A percentile compares a stretch with the other conserved stretches of the same genome.
Conservation (phyloP, 2,113 vertebrate species). For the Pleuronectes platessa region DNA sequence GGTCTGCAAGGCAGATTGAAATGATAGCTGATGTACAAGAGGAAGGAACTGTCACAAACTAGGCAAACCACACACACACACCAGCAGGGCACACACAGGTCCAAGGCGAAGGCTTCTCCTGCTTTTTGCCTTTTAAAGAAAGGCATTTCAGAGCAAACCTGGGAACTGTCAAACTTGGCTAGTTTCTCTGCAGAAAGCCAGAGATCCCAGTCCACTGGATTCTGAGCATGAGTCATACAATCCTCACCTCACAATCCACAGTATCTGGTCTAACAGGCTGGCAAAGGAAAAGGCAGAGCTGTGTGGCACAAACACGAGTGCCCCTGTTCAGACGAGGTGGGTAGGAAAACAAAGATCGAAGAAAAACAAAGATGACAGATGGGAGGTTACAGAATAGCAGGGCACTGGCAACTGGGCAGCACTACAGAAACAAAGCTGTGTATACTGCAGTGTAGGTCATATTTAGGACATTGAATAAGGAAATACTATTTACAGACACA, state of each 20-base stretch:
- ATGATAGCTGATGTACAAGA: conserved; percentile 49
- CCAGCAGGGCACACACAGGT: conserved; percentile 33
- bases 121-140: conserved; percentile 82
- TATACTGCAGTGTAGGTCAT: neutral
- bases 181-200: conserved; percentile 70
- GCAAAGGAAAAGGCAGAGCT: conserved; percentile 20
- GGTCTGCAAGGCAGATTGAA: conserved; percentile 51
- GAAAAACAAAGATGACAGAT: conserved; percentile 35
- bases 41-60: conserved; percentile 54
- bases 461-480: neutral
- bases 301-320: conserved; percentile 41
- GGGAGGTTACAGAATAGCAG: conserved; percentile 17
- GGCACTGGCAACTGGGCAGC: neutral
- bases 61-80: conserved; percentile 64
- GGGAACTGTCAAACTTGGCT: conserved; percentile 76
- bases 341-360: conserved; percentile 40
- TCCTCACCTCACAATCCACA: conserved; percentile 47
- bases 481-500: neutral
- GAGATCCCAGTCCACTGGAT: conserved; percentile 54
- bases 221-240: conserved; percentile 58
- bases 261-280: conserved; percentile 44
- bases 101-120: conserved; percentile 52
- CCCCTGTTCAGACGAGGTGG: conserved; percentile 29
- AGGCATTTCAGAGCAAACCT: conserved; percentile 77
- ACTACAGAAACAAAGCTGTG: neutral